Base-by-base conservation (phyloP, 2,888 invertebrate genomes). In the Pilophorus perplexus region DNA sequence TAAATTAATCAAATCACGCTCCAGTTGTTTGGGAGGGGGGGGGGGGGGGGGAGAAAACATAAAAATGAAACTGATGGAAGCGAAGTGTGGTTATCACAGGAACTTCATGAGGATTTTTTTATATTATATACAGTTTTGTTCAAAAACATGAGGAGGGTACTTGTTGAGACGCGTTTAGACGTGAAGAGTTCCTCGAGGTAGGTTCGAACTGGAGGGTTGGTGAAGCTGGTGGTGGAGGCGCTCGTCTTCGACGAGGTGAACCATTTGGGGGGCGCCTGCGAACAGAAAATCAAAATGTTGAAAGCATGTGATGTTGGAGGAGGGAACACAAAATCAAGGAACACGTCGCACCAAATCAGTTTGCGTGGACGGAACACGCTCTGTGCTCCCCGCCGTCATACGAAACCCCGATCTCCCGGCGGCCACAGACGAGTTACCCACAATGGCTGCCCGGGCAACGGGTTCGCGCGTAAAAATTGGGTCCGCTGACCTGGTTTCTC, bases 41-140 rank as follows among this genome's bases (percentile, higher is more conserved):
- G n/a, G n/a, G 44, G 8, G 44, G 44, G 5, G 5, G 5, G 14
- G 44, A 18, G 6, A 18, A 23, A 20, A 57, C 4, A 2, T n/a
- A 38, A 10, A 57, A 40, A 57, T 20, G 33, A 40, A 12, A 38
- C 23, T 64, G 52, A 52, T 65, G 65, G 65, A 65, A 65, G 65
- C 65, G 65, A 65, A 65, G 65, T 65, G 65, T 65, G 54, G 65
- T 54, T 65, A 65, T 65, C 65, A 65, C 65, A 65, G 65, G 65
- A 65, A 65, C 65, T 65, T 65, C 65, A 65, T 55, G 65, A 65
- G 64, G 62, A 37, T 62, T 62, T 62, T 62, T 46, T 62, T 46
- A 10, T 62, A 59, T 42, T 62, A 62, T 48, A n/a, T 62, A 46
- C 28, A 46, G 25, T 62, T 62, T 37, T 52, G 25, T 50, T 22